These are phyloP conservation scores for Heliangelus exortis DNA, from an alignment of 2,797 vertebrate species.

Conservation along the genomic window DNA sequence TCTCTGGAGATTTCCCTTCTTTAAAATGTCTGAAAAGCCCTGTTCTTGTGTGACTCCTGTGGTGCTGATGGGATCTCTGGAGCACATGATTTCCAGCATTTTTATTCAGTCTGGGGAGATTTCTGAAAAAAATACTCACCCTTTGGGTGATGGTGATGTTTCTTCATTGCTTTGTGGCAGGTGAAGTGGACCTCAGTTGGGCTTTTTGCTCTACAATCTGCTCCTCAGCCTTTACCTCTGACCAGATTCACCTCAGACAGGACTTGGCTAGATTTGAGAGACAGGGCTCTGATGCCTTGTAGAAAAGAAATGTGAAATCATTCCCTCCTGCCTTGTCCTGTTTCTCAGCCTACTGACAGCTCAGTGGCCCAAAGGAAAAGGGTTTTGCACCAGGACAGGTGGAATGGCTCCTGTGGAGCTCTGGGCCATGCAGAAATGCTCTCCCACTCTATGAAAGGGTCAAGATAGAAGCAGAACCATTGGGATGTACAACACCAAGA, in stretches of 20 bases:
- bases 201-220: background rate
- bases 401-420: background rate
- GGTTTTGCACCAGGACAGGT: background rate
- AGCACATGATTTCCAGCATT: background rate
- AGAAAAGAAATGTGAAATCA: background rate
- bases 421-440: background rate
- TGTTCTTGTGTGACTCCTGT: background rate
- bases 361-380: background rate
- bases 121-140: background rate
- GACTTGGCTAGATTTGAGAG: background rate
- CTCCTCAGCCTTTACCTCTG: background rate
- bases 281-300: background rate
- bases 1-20: background rate
- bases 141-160: fast-evolving
- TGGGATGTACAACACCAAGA: background rate
- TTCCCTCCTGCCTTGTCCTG: background rate
- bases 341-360: background rate
- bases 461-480: background rate
- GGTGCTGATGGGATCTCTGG: background rate
- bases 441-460: background rate
- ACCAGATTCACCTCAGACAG: background rate
- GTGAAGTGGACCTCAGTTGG: background rate
- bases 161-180: background rate
- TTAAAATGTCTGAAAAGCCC: background rate
- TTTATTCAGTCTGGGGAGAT: background rate